Evolutionary conservation across 2,797 vertebrate species (phyloP).

Genomic region (Ateles fusciceps): DNA sequence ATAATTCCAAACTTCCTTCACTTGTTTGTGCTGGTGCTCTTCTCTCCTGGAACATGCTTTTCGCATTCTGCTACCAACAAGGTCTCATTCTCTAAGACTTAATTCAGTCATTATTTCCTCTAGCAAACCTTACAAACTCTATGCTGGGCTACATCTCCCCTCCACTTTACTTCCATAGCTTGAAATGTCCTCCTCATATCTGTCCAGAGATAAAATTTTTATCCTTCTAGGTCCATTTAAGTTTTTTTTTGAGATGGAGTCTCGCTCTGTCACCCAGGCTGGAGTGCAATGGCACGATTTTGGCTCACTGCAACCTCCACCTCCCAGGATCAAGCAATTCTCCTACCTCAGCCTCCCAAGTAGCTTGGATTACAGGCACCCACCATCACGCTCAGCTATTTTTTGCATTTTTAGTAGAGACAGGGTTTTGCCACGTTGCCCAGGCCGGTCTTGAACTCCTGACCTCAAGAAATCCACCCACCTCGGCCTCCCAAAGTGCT

Average conservation of each 20-base stretch:
- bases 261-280: background rate
- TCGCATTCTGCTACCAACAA: background rate
- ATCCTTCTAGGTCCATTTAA: background rate
- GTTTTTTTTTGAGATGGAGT: background rate
- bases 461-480: background rate
- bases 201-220: conserved; percentile 41
- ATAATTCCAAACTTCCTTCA: background rate
- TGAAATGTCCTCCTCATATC: background rate
- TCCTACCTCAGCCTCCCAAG: background rate
- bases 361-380: background rate
- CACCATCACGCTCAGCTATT: fast-evolving
- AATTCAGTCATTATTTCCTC: background rate
- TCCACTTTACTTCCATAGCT: background rate
- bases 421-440: background rate
- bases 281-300: background rate
- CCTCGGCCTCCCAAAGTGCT: background rate
- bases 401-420: background rate
- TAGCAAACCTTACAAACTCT: background rate
- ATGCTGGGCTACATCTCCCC: background rate
- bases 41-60: background rate
- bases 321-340: background rate
- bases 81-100: background rate
- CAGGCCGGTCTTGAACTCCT: background rate
- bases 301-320: background rate
- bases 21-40: background rate